Percentiles rank a stretch among this genome's conserved stretches.
These are phyloP conservation scores for Thalassaphorura encarpata DNA, from an alignment of 1,140 invertebrate genomes.

Conservation along the genomic window DNA sequence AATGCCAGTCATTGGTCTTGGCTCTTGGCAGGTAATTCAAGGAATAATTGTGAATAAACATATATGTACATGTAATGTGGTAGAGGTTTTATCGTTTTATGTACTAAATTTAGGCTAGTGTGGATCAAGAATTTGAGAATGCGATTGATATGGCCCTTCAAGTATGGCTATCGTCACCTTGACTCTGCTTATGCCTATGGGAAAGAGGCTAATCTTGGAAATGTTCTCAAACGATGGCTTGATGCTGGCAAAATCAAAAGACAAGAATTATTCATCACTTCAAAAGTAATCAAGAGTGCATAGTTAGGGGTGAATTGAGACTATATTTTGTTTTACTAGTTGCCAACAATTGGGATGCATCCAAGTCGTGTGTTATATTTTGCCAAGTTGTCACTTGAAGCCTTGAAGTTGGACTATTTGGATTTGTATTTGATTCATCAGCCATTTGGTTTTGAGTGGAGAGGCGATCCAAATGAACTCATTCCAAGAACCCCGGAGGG, in stretches of 20 bases:
- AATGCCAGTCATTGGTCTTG: background rate
- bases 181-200: slow-evolving; percentile 35
- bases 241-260: slow-evolving; percentile 35
- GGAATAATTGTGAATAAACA: background rate
- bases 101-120: background rate
- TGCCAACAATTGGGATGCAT: slow-evolving; percentile 34
- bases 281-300: slow-evolving; percentile 33
- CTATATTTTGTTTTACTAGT: slow-evolving; percentile 16
- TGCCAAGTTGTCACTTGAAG: slow-evolving; percentile 57
- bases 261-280: slow-evolving; percentile 38
- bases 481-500: slow-evolving; percentile 29
- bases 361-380: slow-evolving; percentile 60
- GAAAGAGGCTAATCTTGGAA: slow-evolving; percentile 37
- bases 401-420: slow-evolving; percentile 64
- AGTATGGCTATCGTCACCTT: slow-evolving; percentile 36
- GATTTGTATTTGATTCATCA: slow-evolving; percentile 54
- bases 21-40: background rate
- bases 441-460: slow-evolving; percentile 35
- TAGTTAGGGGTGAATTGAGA: background rate
- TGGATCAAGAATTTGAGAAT: slow-evolving; percentile 24
- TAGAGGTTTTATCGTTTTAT: no score
- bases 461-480: slow-evolving; percentile 21
- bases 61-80: background rate
- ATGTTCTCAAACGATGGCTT: slow-evolving; percentile 34
- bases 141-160: slow-evolving; percentile 36